A percentile compares a stretch with the other conserved stretches of the same genome.
These are phyloP conservation scores for Plumapathes pennacea DNA, from an alignment of 92 coral and sea anemone species.

Conservation along the genomic window DNA sequence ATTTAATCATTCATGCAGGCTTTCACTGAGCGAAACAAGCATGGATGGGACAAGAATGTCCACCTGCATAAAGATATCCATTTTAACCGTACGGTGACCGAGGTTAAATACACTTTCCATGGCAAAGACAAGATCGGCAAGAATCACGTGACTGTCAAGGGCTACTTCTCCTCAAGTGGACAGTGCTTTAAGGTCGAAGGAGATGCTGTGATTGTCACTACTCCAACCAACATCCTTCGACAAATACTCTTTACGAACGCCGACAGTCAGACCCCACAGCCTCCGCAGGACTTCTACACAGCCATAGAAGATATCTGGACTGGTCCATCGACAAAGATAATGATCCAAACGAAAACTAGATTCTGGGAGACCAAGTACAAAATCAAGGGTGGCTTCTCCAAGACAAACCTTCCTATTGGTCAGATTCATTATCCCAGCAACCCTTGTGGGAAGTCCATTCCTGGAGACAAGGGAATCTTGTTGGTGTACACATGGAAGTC, in stretches of 20 bases:
- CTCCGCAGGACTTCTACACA: conserved; percentile 19
- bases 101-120: conserved; percentile 10
- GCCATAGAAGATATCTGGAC: conserved; percentile 53
- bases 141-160: conserved; percentile 23
- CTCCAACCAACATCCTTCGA: conserved; percentile 36
- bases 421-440: conserved; percentile 43
- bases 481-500: conserved; percentile 57
- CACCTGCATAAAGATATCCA: conserved; percentile 14
- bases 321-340: conserved; percentile 31
- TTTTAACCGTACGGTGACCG: conserved; percentile 32
- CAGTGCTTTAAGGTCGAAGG: conserved; percentile 10
- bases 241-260: conserved; percentile 39
- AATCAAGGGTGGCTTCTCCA: conserved; percentile 51
- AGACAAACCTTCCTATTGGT: conserved; percentile 56
- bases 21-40: conserved; percentile 13
- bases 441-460: conserved; percentile 9
- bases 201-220: conserved; percentile 40
- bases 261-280: background rate
- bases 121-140: conserved; percentile 9
- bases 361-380: conserved; percentile 44
- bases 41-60: conserved; percentile 17
- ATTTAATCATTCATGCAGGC: too few relatives aligned
- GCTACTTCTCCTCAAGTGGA: conserved; percentile 20
- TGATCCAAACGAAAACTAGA: conserved; percentile 27
- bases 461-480: conserved; percentile 39